Evolutionary conservation across 1,140 invertebrate genomes (phyloP), one percentile per base, ranked within the genome.

Genomic region (Papilio polytes): DNA sequence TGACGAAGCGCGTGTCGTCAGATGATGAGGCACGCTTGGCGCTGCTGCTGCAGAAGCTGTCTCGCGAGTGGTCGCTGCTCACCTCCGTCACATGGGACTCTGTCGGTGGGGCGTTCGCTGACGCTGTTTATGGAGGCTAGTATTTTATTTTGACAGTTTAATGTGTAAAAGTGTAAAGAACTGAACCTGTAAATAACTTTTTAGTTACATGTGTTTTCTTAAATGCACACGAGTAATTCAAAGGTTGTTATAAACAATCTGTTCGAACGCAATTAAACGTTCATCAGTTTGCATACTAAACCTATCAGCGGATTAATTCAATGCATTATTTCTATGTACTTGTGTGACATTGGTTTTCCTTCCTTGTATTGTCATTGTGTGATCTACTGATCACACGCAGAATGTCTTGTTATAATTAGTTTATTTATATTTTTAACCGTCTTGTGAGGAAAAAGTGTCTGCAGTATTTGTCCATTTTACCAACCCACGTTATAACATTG

Each of bases 21-120:
- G 97, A 97, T 84, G 97, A 98, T 89, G 97, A 97, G 56, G 94
- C 95, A 72, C 94, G 97, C 80, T 91, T 97, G 56, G 96, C 96
- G 80, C 95, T 96, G 66, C 96, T 96, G 81, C 93, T 97, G 70
- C 96, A 97, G 90, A 97, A 97, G 93, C 90, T 97, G 41, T 97
- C 97, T 36, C 93, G 96, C 78, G 97, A 97, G 92, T 97, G 97
- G 97, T 96, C 97, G n/a, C 95, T 97, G 6, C 91, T 97, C 73
- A 97, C 96, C 80, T 97, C 97, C 80, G 96, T 97, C 48, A 97
- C 97, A 0, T 97, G 97, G 96, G 97, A 96, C 84, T 94, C 94
- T 56, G 92, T 96, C 9, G 96, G 96, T 1, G 95, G 96, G 10
- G 92, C 96, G 0, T 96, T 96, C 79, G 96, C 96, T n/a, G 96